Evolutionary conservation across 2,888 invertebrate species (phyloP), one percentile per base, ranked within the genome.

Genomic region (Rhabditoides inermis): DNA sequence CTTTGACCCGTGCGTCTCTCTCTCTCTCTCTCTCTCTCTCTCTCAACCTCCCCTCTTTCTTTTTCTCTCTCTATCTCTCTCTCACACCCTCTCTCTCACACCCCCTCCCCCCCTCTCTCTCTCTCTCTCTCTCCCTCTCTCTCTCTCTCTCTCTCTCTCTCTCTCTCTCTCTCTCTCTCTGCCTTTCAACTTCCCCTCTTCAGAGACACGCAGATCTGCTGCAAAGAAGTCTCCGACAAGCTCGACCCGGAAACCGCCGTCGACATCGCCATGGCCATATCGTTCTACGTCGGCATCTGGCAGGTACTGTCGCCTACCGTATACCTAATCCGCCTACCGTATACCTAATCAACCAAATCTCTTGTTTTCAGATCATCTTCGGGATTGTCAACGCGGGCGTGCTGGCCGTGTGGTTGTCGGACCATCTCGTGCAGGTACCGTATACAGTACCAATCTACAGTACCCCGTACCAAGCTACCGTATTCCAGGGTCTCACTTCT

Each of bases 351-450:
- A n/a, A n/a, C n/a, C 26, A 22, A 4, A 18, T 22, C 12, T 23
- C 23, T 12, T 32, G 20, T 26, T 77, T 79, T 12, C 79, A 70
- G 61, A 55, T 73, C 2, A 15, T 68, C 3, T 66, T 70, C 40
- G 71, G 71, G 20, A 25, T 73, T 4, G 54, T 74, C 44, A 69
- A 69, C 35, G 61, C 71, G 15, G 75, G 75, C 10, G 55, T 73
- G 3, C 40, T 75, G 30, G 65, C 71, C 7, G 70, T 72, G 6
- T 75, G 67, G 65, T 55, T 75, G 3, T 70, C 70, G 1, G 72
- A 72, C 40, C 67, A 72, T 36, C 56, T 75, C 6, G 70, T 75
- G 1, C 76, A 79, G n/a, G n/a, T n/a, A n/a, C n/a, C n/a, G n/a
- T n/a, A n/a, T n/a, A n/a, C n/a, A n/a, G n/a, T n/a, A n/a, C n/a